Evolutionary conservation across 2,888 invertebrate species (phyloP), one percentile per base, ranked within the genome.

Genomic region (Chrysina gloriosa): DNA sequence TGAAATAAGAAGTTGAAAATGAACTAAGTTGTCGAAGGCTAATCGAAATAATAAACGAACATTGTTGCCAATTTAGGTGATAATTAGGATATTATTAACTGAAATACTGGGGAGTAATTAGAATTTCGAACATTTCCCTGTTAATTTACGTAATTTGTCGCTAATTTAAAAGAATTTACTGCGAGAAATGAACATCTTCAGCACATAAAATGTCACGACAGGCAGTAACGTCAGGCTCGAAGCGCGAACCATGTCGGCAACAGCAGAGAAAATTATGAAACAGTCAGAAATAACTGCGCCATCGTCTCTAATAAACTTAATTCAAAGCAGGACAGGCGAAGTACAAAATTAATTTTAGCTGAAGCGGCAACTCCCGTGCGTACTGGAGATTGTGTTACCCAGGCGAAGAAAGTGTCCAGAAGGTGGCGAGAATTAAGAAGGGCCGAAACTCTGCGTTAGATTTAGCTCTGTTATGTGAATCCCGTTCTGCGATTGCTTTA

Each of bases 261-360:
- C 31, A 39, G 21, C 21, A n/a, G 34, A 56, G 36, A 21, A 11
- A 36, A 36, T 56, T 56, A 36, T 36, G 36, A 39, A 56, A 36
- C 56, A 56, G 9, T 21, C 1, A 19, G 21, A 14, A 34, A 29
- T 50, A 50, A 27, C 14, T 36, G 34, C 9, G 3, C 23, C 14
- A 21, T 23, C 34, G 11, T 36, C 36, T 36, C 56, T 36, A 34
- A 56, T 56, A 56, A 56, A 56, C 56, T 56, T 56, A 56, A 36
- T 23, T 21, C 21, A 11, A 7, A 34, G 21, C 11, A 23, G 56
- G 36, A 36, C 50, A 50, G 29, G 11, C 27, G 34, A 9, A 54
- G 31, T 54, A 56, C 36, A 21, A 56, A 56, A 56, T 56, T 56
- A 56, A 36, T 56, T 56, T 36, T 5, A 2, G 21, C 47, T 47